Evolutionary conservation across 2,888 invertebrate species (phyloP), one percentile per base, ranked within the genome.

Genomic region (Idaea dimidiata): DNA sequence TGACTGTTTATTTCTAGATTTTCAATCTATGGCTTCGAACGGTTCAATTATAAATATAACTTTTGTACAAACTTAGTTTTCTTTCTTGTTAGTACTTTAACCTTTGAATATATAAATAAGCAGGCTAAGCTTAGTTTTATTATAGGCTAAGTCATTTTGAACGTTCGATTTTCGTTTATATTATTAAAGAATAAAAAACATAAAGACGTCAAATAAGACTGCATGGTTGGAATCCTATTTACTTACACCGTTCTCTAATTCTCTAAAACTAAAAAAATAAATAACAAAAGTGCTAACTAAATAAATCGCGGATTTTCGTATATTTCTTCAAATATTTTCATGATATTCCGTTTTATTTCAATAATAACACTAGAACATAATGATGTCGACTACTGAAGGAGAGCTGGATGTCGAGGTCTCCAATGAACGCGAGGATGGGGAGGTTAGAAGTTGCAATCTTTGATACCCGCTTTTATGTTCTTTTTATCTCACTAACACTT

Each of bases 381-480:
- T 90, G 89, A 93, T 93, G 92, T 92, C 92, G 65, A 91, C 92
- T 63, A 94, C 94, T 91, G 94, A 94, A 84, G 93, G 93, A 73
- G 94, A 94, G 79, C 81, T 93, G 72, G 88, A 94, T 72, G 87
- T 94, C 67, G 90, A 93, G 67, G 92, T 94, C 74, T 91, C 94
- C 72, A 93, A 93, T 69, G 95, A 95, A 80, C 85, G 94, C 66
- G 94, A 95, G 79, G 95, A 95, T 67, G 95, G 95, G 76, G 95
- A 95, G 94, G 95, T 95, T 87, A 91, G 88, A 87, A 83, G 54
- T 62, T 81, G 86, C 72, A 68, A 64, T 72, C 70, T 71, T 70
- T 65, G 56, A 63, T 31, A 54, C 10, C 60, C 32, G 14, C 16
- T 14, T 5, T 54, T 54, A 17, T 54, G 54, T 54, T 16, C 17